Base-by-base conservation (phyloP, 2,888 invertebrate genomes). In the Yponomeuta cagnagella region DNA sequence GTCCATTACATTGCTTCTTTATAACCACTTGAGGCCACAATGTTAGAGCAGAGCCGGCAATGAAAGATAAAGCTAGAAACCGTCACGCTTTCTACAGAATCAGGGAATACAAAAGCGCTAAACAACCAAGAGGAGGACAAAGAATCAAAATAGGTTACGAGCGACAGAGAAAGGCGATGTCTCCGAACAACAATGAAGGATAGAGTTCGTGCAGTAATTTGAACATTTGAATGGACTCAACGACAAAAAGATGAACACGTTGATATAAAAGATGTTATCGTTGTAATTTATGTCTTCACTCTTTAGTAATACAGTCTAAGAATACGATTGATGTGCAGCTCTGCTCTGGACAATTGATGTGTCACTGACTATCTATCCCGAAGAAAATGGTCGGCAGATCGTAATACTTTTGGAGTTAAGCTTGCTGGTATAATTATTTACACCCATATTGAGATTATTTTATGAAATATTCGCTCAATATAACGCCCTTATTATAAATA, bases 181-280 rank as follows among this genome's bases (percentile, higher is more conserved):
- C 63, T 23, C 63, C 15, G n/a, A 48, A 69, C 86, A 84, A 86
- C 86, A 87, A 85, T 86, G 82, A 86, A 81, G 81, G 81, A 85
- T 83, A 83, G 80, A 80, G 80, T 82, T 82, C 85, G 82, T 83
- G 85, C 81, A 80, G 82, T 85, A 85, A 87, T 84, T 82, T 86
- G 86, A 85, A 80, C 82, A 83, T 80, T 58, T 87, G 82, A 87
- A 88, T 87, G 82, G 83, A 81, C 79, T 78, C 76, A 75, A 77
- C 78, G 76, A 77, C 83, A 80, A 80, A 77, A 73, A 73, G 76
- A 76, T 73, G 71, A 72, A 74, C 77, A 72, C 78, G 74, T 72
- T 70, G 63, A 71, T 74, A 73, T 31, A 31, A 58, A 58, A 58
- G 52, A 58, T 5, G 71, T 71, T 68, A 70, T 30, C 68, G 71